phyloP scores from a whole-genome alignment of 2,113 vertebrate genomes.

The Dendrocopos noguchii region DNA sequence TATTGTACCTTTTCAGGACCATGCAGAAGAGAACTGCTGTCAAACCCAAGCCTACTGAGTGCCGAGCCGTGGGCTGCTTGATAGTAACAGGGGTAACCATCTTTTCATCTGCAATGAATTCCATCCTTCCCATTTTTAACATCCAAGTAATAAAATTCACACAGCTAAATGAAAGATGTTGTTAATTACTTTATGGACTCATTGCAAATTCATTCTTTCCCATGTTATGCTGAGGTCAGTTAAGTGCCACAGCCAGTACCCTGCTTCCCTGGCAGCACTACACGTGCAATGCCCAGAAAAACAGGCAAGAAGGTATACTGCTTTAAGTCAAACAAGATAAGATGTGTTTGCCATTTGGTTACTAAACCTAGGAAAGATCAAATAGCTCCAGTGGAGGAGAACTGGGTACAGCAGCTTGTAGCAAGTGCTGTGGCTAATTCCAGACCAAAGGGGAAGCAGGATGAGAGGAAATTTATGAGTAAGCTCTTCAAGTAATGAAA shows the following conservation, averaged over 20 bases:
- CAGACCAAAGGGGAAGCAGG: conserved; percentile 65
- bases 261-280: neutral
- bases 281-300: accelerated
- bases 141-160: conserved; percentile 61
- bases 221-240: neutral
- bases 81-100: neutral
- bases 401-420: neutral
- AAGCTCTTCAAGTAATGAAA: conserved; percentile 76
- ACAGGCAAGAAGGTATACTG: neutral
- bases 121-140: conserved; percentile 16
- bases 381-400: conserved; percentile 42
- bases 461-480: conserved; percentile 66
- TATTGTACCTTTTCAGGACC: neutral
- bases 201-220: conserved; percentile 19
- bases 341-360: conserved; percentile 17
- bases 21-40: neutral
- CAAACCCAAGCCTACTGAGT: neutral
- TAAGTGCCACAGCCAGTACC: neutral
- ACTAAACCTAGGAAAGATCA: conserved; percentile 60
- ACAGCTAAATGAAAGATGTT: conserved; percentile 61
- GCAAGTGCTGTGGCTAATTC: conserved; percentile 56
- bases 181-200: conserved; percentile 54
- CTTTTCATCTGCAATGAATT: conserved; percentile 4
- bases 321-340: conserved; percentile 23
- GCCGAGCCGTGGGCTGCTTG: neutral